Conservation (phyloP, 2,888 invertebrate species). For the Helobdella robusta region DNA sequence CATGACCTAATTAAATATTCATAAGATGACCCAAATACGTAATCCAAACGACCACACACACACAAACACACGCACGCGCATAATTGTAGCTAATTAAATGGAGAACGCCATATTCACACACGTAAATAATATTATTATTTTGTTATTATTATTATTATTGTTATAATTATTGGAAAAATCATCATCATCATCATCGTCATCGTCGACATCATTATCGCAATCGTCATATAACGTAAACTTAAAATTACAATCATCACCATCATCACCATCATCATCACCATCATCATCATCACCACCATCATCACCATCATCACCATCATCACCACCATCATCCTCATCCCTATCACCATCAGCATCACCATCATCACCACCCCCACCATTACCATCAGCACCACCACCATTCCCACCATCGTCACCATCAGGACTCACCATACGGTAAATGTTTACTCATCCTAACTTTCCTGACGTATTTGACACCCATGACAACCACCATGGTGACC, state of each 20-base stretch:
- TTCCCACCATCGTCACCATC: neutral
- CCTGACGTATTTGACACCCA: slow-evolving; percentile 7
- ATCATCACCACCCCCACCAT: neutral
- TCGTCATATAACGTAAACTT: neutral
- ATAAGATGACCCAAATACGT: too few relatives aligned
- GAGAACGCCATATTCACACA: too few relatives aligned
- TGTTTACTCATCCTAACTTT: neutral
- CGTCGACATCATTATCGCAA: neutral
- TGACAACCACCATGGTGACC: neutral
- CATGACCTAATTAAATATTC: slow-evolving; percentile 5
- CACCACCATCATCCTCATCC: neutral
- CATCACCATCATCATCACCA: slow-evolving; percentile 8
- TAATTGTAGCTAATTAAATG: too few relatives aligned
- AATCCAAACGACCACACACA: too few relatives aligned
- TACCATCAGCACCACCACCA: neutral
- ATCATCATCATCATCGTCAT: neutral
- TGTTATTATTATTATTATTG: too few relatives aligned
- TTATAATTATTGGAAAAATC: too few relatives aligned
- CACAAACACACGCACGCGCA: too few relatives aligned
- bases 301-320: slow-evolving; percentile 8
- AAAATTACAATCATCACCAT: slow-evolving; percentile 6
- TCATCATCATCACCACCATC: neutral
- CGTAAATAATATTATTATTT: too few relatives aligned
- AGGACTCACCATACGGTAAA: slow-evolving; percentile 9
- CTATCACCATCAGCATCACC: neutral